Evolutionary conservation across 2,113 vertebrate genomes (phyloP), one percentile per base, ranked within the genome.

Genomic region (Anarrhichthys ocellatus): DNA sequence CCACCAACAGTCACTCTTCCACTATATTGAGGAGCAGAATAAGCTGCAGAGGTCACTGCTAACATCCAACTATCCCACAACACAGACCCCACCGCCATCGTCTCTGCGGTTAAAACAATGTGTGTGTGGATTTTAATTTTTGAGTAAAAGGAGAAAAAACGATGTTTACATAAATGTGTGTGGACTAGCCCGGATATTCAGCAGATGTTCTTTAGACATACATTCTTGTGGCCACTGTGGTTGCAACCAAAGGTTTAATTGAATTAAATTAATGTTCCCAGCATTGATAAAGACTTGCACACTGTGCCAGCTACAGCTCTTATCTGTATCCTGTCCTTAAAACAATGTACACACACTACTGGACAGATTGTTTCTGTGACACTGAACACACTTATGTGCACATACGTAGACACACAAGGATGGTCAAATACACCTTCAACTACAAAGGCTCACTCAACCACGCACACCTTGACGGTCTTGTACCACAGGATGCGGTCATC

Each of bases 401-500:
- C 63, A 48, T 18, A 44, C 34, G 40, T 1, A 46, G 2, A 56
- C 0, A 74, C 61, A 72, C 58, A 71, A 0, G 10, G n/a, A 56
- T 44, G 42, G 42, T 11, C 7, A 72, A 34, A 38, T 34, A 27
- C 54, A 73, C 24, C 18, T 54, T 74, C n/a, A 66, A 62, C 61
- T 24, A 38, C 62, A 70, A 59, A 42, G 63, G 42, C 22, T 71
- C 72, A 44, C 42, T 46, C 70, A 68, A 17, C 34, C 58, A 59
- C 15, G 6, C 63, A 88, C 80, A 91, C 83, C 86, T 83, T 64
- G 48, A 44, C 29, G 64, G 42, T 61, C 58, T 73, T 91, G 84
- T 79, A 85, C 40, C 56, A 79, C 73, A 86, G 76, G 78, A 89
- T 72, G 89, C 85, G 42, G 87, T 92, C 92, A 92, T 83, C 81